Evolutionary conservation across 92 coral and sea anemone genomes (phyloP).

Genomic region (Parazoanthus darwini): DNA sequence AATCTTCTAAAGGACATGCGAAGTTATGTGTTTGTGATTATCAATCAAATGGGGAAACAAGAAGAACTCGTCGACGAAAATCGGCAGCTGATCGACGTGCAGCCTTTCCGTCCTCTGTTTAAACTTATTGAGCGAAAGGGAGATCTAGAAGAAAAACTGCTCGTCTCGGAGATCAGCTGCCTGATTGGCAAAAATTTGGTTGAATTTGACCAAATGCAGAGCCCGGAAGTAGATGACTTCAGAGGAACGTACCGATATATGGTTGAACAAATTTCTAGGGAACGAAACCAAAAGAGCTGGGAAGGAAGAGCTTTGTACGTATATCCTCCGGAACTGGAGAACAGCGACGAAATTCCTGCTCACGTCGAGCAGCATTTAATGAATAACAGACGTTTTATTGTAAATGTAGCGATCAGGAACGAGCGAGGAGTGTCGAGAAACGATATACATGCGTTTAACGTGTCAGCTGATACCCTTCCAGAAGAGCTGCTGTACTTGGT

Average conservation of each 20-base stretch:
- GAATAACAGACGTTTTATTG: slow-evolving; percentile 55
- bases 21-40: slow-evolving; percentile 74
- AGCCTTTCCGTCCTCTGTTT: slow-evolving; percentile 81
- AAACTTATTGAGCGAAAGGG: slow-evolving; percentile 56
- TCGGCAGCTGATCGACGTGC: background rate
- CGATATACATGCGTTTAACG: too few relatives aligned
- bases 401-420: slow-evolving; percentile 62
- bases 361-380: slow-evolving; percentile 63
- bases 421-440: slow-evolving; percentile 31
- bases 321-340: slow-evolving; percentile 68
- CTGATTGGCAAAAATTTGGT: slow-evolving; percentile 78
- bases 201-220: slow-evolving; percentile 78
- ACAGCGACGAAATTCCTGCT: slow-evolving; percentile 10
- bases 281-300: slow-evolving; percentile 74
- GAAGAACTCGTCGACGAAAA: slow-evolving; percentile 49
- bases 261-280: slow-evolving; percentile 61
- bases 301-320: slow-evolving; percentile 80
- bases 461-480: too few relatives aligned
- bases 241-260: slow-evolving; percentile 68
- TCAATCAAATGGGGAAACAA: slow-evolving; percentile 81
- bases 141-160: slow-evolving; percentile 65
- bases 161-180: slow-evolving; percentile 69
- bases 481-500: too few relatives aligned
- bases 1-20: slow-evolving; percentile 62
- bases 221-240: slow-evolving; percentile 77